These are phyloP conservation scores for Myotis yumanensis DNA, from an alignment of 2,113 vertebrate genomes.

Conservation along the genomic window DNA sequence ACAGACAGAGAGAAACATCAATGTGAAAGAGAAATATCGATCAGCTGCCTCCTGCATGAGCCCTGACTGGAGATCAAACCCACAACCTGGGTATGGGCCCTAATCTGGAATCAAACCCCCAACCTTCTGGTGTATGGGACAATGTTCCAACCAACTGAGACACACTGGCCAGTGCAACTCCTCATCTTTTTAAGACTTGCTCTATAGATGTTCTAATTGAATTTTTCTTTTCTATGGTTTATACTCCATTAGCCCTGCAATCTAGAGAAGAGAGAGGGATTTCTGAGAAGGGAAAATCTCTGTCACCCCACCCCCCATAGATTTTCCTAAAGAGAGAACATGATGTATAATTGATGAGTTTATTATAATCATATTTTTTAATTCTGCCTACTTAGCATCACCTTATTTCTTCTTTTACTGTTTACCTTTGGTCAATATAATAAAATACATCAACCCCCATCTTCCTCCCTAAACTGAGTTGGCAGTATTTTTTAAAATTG, in stretches of 20 bases:
- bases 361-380: neutral
- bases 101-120: too few species aligned
- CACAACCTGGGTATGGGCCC: too few species aligned
- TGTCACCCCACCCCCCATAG: neutral
- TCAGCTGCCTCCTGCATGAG: too few species aligned
- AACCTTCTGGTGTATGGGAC: too few species aligned
- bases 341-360: neutral
- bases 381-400: neutral
- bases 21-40: too few species aligned
- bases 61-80: too few species aligned
- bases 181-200: constrained; percentile 7
- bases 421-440: neutral
- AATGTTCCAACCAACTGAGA: too few species aligned
- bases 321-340: constrained; percentile 10
- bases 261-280: neutral
- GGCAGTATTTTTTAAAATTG: neutral
- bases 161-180: neutral
- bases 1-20: too few species aligned
- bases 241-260: neutral
- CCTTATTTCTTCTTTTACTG: constrained; percentile 10
- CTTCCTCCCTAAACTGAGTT: neutral
- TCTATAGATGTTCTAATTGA: constrained; percentile 16
- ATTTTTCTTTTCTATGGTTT: neutral
- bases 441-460: neutral
- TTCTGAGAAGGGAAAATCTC: neutral